These are phyloP conservation scores for Hippocampus zosterae DNA, from an alignment of 2,113 vertebrate genomes.

Conservation along the genomic window DNA sequence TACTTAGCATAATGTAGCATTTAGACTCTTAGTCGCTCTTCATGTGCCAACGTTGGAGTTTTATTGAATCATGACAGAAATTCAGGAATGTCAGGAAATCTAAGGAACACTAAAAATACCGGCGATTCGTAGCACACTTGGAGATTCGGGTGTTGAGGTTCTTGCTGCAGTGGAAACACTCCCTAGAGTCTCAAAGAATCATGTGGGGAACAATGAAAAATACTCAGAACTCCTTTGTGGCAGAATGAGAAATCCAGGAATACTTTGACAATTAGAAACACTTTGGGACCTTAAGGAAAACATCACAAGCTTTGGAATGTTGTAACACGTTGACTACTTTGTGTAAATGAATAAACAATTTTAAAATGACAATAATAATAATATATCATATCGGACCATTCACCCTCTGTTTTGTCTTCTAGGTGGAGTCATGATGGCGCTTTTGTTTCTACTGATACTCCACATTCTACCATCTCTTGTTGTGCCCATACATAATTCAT, in stretches of 20 bases:
- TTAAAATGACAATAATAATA: background rate
- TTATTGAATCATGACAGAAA: background rate
- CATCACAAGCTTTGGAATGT: background rate
- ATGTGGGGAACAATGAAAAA: background rate
- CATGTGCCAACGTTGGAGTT: no score
- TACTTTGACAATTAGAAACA: no score
- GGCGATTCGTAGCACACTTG: background rate
- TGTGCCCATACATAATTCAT: constrained; percentile 74
- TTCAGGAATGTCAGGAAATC: no score
- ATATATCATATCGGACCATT: background rate
- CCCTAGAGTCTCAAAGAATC: background rate
- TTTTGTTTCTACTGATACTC: constrained; percentile 63
- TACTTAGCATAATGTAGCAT: constrained; percentile 2
- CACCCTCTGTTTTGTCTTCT: constrained; percentile 40
- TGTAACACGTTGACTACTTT: background rate
- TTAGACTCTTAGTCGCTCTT: background rate
- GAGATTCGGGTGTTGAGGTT: background rate
- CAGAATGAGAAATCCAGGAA: no score
- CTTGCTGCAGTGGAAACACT: background rate
- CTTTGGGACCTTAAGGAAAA: no score
- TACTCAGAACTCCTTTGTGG: no score
- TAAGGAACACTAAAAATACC: no score
- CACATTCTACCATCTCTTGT: constrained; percentile 63
- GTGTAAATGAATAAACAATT: background rate
- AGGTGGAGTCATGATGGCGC: constrained; percentile 70